A percentile compares a stretch with the other conserved stretches of the same genome.
phyloP scores from a whole-genome alignment of 2,888 invertebrate species.

The Eupithecia subumbrata region DNA sequence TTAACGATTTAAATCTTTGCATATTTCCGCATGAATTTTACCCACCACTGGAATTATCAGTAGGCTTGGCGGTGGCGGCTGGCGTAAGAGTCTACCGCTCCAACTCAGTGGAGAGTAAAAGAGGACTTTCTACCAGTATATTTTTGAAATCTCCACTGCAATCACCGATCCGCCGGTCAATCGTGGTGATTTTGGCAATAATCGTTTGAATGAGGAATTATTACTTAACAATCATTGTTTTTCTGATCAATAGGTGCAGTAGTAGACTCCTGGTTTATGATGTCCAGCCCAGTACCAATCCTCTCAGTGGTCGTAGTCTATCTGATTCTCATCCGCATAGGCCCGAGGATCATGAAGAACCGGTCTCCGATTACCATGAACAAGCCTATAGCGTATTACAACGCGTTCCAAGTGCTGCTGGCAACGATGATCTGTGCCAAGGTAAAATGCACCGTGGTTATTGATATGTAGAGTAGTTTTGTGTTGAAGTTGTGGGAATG shows the following conservation, averaged over 20 bases:
- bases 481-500: too few species aligned
- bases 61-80: neutral
- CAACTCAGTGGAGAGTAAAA: neutral
- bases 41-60: neutral
- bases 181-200: neutral
- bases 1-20: too few species aligned
- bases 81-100: neutral
- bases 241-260: constrained; percentile 83
- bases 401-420: constrained; percentile 93
- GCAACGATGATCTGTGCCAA: constrained; percentile 82
- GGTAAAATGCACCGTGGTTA: constrained; percentile 50
- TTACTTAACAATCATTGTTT: neutral
- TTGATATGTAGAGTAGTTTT: neutral
- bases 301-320: constrained; percentile 86
- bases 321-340: constrained; percentile 88
- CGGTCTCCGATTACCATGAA: constrained; percentile 88
- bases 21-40: neutral
- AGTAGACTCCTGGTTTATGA: constrained; percentile 91
- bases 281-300: constrained; percentile 89
- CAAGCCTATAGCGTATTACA: constrained; percentile 90
- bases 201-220: neutral
- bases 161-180: neutral
- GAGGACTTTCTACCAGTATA: neutral
- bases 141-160: neutral
- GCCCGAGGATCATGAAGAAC: constrained; percentile 90